phyloP scores from a whole-genome alignment of 2,888 invertebrate genomes.

The Polia nebulosa region DNA sequence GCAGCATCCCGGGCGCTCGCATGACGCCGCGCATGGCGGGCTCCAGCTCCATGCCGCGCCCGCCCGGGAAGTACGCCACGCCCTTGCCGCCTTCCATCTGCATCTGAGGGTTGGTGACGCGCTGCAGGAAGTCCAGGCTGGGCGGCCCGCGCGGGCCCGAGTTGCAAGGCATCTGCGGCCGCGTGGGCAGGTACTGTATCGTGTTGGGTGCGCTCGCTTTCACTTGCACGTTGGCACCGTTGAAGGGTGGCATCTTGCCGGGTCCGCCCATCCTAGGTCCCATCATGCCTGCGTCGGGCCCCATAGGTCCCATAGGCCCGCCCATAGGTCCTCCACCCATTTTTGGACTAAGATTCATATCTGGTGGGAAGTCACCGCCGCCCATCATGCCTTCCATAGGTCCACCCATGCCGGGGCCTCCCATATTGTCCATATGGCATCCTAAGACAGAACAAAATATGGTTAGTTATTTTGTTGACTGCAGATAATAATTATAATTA shows the following conservation, averaged over 20 bases:
- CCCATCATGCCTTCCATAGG: slow-evolving; percentile 91
- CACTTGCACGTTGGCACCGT: slow-evolving; percentile 95
- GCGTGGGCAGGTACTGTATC: slow-evolving; percentile 98
- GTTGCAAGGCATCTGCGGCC: slow-evolving; percentile 95
- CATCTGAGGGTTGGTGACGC: slow-evolving; percentile 95
- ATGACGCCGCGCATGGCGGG: slow-evolving; percentile 88
- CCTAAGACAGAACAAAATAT: slow-evolving; percentile 69
- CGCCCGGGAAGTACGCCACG: slow-evolving; percentile 93
- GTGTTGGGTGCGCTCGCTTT: slow-evolving; percentile 99
- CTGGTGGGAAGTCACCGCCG: slow-evolving; percentile 87
- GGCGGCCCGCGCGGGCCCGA: slow-evolving; percentile 95
- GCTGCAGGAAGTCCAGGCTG: slow-evolving; percentile 96
- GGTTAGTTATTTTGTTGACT: neutral
- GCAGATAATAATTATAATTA: neutral
- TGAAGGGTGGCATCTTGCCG: slow-evolving; percentile 91
- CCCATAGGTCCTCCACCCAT: slow-evolving; percentile 91
- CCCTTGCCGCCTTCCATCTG: slow-evolving; percentile 92
- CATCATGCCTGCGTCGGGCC: slow-evolving; percentile 92
- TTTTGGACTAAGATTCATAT: slow-evolving; percentile 92
- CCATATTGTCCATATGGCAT: slow-evolving; percentile 90
- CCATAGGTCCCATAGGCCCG: slow-evolving; percentile 89
- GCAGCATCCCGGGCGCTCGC: slow-evolving; percentile 83
- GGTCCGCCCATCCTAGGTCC: slow-evolving; percentile 92
- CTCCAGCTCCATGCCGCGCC: slow-evolving; percentile 89
- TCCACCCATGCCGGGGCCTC: slow-evolving; percentile 89